Conservation (phyloP, 92 coral and sea anemone species). For the Actinernus sp. region DNA sequence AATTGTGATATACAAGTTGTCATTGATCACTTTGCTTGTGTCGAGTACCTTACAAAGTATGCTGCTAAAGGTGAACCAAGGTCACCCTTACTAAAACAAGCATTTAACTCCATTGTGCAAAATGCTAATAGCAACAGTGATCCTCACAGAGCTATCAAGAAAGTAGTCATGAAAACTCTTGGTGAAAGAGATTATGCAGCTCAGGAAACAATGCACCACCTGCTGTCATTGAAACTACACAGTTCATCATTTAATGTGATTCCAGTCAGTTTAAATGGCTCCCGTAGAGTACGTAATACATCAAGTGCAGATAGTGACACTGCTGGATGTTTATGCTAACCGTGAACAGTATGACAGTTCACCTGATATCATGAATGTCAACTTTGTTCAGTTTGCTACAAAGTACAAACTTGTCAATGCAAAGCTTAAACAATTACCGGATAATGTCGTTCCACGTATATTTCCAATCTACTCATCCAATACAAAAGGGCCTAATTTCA, state of each 20-base stretch:
- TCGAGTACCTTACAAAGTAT: constrained; percentile 16
- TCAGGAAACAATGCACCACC: constrained; percentile 64
- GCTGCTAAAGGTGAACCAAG: constrained; percentile 64
- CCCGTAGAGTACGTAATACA: constrained; percentile 34
- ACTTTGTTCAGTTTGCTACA: constrained; percentile 60
- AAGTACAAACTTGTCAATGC: constrained; percentile 49
- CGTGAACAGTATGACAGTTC: constrained; percentile 50
- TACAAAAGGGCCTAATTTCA: constrained; percentile 56
- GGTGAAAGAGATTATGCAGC: constrained; percentile 69
- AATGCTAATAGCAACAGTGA: constrained; percentile 19
- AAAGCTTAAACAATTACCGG: constrained; percentile 54
- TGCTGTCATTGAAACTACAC: constrained; percentile 51
- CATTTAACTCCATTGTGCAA: constrained; percentile 39
- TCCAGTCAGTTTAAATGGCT: constrained; percentile 57
- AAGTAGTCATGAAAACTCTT: constrained; percentile 56
- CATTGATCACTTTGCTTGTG: not conserved
- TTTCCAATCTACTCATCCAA: constrained; percentile 61
- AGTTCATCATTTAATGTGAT: constrained; percentile 54
- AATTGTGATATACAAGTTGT: not conserved
- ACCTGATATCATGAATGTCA: constrained; percentile 28
- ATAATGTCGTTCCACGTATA: constrained; percentile 55
- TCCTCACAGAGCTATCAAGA: constrained; percentile 61
- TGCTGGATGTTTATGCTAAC: constrained; percentile 62
- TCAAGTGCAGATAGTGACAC: constrained; percentile 13
- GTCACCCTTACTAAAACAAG: constrained; percentile 48